Evolutionary conservation across 2,888 invertebrate species (phyloP).

Genomic region (Standfussiana lucernea): DNA sequence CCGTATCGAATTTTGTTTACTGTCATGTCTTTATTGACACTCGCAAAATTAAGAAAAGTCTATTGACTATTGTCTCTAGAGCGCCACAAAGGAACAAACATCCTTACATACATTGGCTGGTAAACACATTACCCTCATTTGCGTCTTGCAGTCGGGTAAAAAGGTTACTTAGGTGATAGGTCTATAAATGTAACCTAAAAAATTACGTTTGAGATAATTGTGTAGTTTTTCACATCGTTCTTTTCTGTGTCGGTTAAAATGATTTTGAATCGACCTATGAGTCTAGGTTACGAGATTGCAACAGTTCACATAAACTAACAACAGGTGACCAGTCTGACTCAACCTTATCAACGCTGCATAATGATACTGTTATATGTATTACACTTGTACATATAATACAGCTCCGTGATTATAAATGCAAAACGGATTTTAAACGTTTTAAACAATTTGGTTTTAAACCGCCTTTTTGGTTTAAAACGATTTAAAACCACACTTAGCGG

Average conservation of each 20-base stretch:
- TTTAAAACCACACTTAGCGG: no score
- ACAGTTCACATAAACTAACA: constrained; percentile 27
- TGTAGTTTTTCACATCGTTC: neutral
- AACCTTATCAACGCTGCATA: constrained; percentile 42
- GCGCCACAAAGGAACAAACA: neutral
- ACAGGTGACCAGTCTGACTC: constrained; percentile 51
- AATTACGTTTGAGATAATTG: constrained; percentile 8
- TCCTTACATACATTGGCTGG: neutral
- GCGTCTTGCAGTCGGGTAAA: neutral
- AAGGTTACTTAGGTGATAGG: constrained; percentile 26
- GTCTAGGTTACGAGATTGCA: constrained; percentile 28
- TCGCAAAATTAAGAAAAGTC: neutral
- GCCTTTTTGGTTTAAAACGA: no score
- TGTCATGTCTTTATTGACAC: neutral
- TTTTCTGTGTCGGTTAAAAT: constrained; percentile 10
- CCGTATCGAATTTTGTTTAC: neutral
- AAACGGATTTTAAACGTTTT: no score
- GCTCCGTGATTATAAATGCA: no score
- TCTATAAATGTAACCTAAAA: constrained; percentile 8
- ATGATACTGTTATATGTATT: constrained; percentile 16
- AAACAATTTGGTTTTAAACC: no score
- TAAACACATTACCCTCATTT: neutral
- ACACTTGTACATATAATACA: constrained; percentile 4
- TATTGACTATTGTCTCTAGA: neutral
- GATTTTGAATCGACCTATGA: constrained; percentile 29